Percentiles rank a stretch among this genome's conserved stretches.
Conservation (phyloP, 1,140 invertebrate genomes). For the Monochamus saltuarius region DNA sequence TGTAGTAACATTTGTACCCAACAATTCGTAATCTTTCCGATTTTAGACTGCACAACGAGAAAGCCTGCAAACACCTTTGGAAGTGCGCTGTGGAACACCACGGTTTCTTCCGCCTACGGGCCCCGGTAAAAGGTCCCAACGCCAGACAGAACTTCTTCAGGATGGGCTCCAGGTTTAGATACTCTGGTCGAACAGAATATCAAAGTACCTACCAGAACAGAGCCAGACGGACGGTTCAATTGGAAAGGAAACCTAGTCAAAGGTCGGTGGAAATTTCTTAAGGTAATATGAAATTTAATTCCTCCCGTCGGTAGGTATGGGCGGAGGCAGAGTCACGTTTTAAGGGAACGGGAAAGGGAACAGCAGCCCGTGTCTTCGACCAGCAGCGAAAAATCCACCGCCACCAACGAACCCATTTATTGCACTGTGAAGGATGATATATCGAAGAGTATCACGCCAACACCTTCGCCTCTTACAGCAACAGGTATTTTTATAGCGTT, state of each 20-base stretch:
- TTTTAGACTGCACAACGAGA: slow-evolving; percentile 85
- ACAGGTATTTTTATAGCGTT: no score
- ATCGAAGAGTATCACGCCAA: slow-evolving; percentile 39
- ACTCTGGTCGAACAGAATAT: slow-evolving; percentile 93
- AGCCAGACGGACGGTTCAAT: slow-evolving; percentile 87
- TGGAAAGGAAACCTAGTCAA: slow-evolving; percentile 95
- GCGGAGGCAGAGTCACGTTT: slow-evolving; percentile 72
- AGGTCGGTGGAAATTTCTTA: slow-evolving; percentile 65
- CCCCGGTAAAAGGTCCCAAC: slow-evolving; percentile 84
- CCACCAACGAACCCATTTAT: slow-evolving; percentile 45
- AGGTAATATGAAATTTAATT: not conserved
- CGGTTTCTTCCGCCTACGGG: slow-evolving; percentile 93
- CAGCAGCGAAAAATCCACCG: slow-evolving; percentile 42
- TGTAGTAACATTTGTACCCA: not conserved
- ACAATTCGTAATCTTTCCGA: slow-evolving; percentile 18
- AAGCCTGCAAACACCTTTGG: slow-evolving; percentile 99
- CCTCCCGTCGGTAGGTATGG: slow-evolving; percentile 78
- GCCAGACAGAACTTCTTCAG: slow-evolving; percentile 94
- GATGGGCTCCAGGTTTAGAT: slow-evolving; percentile 95
- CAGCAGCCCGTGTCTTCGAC: slow-evolving; percentile 44
- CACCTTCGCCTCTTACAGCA: slow-evolving; percentile 25
- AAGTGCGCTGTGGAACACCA: slow-evolving; percentile 99
- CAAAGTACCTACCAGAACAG: slow-evolving; percentile 89
- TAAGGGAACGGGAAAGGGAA: slow-evolving; percentile 62
- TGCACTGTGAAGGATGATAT: slow-evolving; percentile 46